phyloP scores from a whole-genome alignment of 2,113 vertebrate genomes.

The Puma concolor region DNA sequence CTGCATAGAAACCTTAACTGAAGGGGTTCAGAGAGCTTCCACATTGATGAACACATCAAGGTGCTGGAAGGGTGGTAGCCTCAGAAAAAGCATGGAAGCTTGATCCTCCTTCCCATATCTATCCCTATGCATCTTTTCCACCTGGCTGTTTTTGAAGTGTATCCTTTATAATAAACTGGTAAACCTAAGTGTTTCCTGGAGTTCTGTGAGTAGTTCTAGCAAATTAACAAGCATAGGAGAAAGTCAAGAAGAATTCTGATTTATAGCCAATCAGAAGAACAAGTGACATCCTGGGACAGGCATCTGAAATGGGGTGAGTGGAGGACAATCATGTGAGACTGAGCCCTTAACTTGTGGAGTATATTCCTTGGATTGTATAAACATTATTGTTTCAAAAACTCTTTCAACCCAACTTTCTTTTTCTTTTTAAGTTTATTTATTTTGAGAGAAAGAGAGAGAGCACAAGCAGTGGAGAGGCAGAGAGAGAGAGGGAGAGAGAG shows the following conservation, averaged over 20 bases:
- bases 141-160: not conserved
- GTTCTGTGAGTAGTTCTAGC: not conserved
- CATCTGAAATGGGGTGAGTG: not conserved
- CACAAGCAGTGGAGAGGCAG: no score
- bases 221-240: not conserved
- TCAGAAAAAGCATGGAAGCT: not conserved
- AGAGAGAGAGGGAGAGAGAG: no score
- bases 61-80: not conserved
- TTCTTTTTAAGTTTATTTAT: not conserved
- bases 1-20: not conserved
- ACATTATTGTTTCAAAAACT: not conserved
- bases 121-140: not conserved
- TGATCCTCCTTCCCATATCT: no score
- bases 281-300: not conserved
- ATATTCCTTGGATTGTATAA: not conserved
- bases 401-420: not conserved
- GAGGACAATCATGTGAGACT: no score
- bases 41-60: not conserved
- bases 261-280: not conserved
- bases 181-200: not conserved
- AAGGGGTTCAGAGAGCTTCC: not conserved
- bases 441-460: no score
- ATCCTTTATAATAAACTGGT: not conserved
- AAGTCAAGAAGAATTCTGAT: not conserved
- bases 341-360: not conserved